Evolutionary conservation across 2,888 invertebrate genomes (phyloP).

Genomic region (Octonoba sinensis): DNA sequence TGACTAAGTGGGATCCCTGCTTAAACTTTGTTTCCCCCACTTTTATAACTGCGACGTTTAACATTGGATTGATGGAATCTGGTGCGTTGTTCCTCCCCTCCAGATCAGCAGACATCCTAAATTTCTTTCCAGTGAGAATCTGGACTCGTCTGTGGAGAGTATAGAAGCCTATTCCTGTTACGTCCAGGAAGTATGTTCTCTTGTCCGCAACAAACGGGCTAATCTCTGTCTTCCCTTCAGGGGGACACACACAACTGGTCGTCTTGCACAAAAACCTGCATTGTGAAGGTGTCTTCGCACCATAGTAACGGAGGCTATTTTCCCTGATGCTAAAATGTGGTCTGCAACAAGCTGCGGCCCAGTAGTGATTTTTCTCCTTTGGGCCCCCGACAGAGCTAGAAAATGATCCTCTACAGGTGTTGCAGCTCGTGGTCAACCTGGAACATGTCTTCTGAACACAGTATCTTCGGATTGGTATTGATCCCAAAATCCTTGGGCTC

Average conservation of each 20-base stretch:
- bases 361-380: background rate
- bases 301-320: background rate
- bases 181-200: background rate
- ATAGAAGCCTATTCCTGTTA: background rate
- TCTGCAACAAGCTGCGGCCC: background rate
- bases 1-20: too few species aligned
- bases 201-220: background rate
- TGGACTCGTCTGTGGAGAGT: background rate
- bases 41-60: background rate
- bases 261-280: background rate
- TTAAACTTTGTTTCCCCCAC: background rate
- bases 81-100: background rate
- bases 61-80: background rate
- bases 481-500: background rate
- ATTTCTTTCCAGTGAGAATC: background rate
- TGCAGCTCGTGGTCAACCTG: background rate
- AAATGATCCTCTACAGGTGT: background rate
- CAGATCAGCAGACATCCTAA: background rate
- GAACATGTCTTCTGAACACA: slow-evolving; percentile 3
- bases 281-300: background rate
- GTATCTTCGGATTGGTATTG: background rate
- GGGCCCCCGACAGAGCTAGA: too few species aligned
- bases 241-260: background rate
- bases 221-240: background rate
- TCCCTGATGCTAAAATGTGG: background rate